Conservation (phyloP, 2,113 vertebrate genomes). For the Argyrosomus japonicus region DNA sequence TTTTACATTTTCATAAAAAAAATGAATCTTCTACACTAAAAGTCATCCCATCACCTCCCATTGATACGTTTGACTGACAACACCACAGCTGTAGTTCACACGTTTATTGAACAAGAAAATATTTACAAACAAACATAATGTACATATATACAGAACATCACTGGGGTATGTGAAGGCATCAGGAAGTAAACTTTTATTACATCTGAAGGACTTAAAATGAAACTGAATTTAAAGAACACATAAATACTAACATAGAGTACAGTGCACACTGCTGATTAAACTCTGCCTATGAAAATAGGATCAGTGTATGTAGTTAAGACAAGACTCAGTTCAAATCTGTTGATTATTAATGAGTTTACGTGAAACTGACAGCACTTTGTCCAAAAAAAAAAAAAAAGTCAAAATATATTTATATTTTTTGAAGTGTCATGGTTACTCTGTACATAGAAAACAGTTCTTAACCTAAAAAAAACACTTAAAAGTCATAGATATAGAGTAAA, state of each 20-base stretch:
- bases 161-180: background rate
- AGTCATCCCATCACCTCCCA: background rate
- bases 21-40: background rate
- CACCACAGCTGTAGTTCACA: background rate
- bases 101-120: constrained; percentile 43
- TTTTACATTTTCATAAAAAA: constrained; percentile 3
- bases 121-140: background rate
- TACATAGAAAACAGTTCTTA: background rate
- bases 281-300: background rate
- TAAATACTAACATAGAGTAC: background rate
- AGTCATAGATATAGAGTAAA: background rate
- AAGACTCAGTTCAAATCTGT: background rate
- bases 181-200: background rate
- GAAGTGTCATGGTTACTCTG: background rate
- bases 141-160: background rate
- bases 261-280: background rate
- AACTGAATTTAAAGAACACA: background rate
- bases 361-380: background rate
- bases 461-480: background rate
- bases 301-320: background rate
- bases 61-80: background rate
- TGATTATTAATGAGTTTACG: background rate
- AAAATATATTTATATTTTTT: background rate
- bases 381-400: background rate
- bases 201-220: background rate